Base-by-base conservation (phyloP, 2,888 invertebrate genomes). In the Chalcosyrphus nemorum region DNA sequence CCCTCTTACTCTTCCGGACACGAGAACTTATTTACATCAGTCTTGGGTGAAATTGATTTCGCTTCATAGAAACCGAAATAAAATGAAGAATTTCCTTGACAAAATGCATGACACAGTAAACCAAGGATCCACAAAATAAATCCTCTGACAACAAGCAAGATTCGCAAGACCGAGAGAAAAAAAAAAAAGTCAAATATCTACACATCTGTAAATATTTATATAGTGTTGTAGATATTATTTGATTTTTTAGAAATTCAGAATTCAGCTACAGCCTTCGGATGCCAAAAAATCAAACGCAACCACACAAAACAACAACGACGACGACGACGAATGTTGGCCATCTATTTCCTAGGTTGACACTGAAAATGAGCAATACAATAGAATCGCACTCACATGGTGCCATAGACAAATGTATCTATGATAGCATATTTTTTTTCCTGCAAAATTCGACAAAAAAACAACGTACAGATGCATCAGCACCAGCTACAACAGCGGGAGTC, bases 281-380 rank as follows among this genome's bases (percentile, higher is more conserved):
- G 72, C 72, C 72, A 72, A 72, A 72, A 72, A 72, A 61, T 61
- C n/a, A 38, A 61, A 72, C 13, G 61, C 50, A 38, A 41, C 13
- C 19, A 9, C 41, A 45, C 56, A 35, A 68, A 43, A 19, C 29
- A 32, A 41, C n/a, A 19, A 35, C 15, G 15, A 54, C 21, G 11
- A 57, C 32, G 24, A 38, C 21, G 32, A 29, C 57, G 19, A 70
- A 57, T 57, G 57, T 70, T 71, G 70, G 75, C 70, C 75, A 81
- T 81, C 19, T 70, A 81, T 81, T 81, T 75, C 81, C 75, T 75
- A 50, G 54, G 70, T 75, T 81, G 75, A 75, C 75, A 75, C 70
- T 75, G 81, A 81, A 81, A 57, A 29, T 15, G 50, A 63, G 43
- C 29, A 71, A 11, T 11, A 72, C 50, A 61, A 72, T 59, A 19